These are phyloP conservation scores for Pungitius pungitius DNA, from an alignment of 2,113 vertebrate genomes.

Conservation along the genomic window DNA sequence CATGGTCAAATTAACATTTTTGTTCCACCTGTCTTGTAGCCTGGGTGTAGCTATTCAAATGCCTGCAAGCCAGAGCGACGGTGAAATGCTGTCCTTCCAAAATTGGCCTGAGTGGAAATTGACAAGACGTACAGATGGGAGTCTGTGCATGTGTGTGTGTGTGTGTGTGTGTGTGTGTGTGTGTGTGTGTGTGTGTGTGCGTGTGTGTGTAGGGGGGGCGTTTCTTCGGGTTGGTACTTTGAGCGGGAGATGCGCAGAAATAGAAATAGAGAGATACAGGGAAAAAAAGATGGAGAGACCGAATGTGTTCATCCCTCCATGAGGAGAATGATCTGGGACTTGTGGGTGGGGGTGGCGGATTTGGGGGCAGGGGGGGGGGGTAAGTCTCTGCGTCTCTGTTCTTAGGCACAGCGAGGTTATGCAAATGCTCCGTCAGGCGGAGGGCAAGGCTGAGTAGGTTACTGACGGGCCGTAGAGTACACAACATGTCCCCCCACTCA, in stretches of 20 bases:
- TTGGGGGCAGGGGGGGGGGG: slow-evolving; percentile 45
- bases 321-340: slow-evolving; percentile 69
- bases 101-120: slow-evolving; percentile 58
- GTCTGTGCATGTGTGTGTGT: slow-evolving; percentile 21
- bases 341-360: slow-evolving; percentile 41
- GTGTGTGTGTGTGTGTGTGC: slow-evolving; percentile 22
- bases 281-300: slow-evolving; percentile 30
- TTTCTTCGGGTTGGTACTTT: slow-evolving; percentile 25
- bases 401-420: slow-evolving; percentile 81
- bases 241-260: slow-evolving; percentile 14
- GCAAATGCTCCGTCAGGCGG: slow-evolving; percentile 83
- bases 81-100: slow-evolving; percentile 68
- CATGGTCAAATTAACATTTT: slow-evolving; percentile 82
- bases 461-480: slow-evolving; percentile 85
- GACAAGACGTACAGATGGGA: slow-evolving; percentile 58
- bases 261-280: slow-evolving; percentile 44
- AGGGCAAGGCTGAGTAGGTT: slow-evolving; percentile 85
- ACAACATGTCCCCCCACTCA: slow-evolving; percentile 84
- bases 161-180: slow-evolving; percentile 3
- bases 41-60: slow-evolving; percentile 64
- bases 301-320: slow-evolving; percentile 60
- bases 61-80: slow-evolving; percentile 60
- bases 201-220: background rate
- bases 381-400: slow-evolving; percentile 69
- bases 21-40: slow-evolving; percentile 78